Percentiles rank a stretch among this genome's conserved stretches.
These are phyloP conservation scores for Cybosia mesomella DNA, from an alignment of 2,888 invertebrate genomes.

Conservation along the genomic window DNA sequence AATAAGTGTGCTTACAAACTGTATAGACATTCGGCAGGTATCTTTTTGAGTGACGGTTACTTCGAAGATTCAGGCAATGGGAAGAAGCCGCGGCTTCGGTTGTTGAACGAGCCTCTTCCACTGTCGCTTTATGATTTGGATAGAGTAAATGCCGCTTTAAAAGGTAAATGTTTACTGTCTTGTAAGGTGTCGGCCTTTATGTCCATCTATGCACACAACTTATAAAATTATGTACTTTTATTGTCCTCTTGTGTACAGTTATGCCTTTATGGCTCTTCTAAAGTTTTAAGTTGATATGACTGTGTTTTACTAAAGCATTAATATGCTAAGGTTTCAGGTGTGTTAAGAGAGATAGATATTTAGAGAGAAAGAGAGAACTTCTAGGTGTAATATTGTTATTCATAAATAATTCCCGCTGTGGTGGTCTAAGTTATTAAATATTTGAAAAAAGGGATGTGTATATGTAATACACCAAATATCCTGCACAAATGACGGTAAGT, in stretches of 20 bases:
- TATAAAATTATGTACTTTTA: constrained; percentile 68
- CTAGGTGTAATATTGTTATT: constrained; percentile 28
- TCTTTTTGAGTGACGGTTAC: constrained; percentile 83
- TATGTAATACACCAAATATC: too few relatives aligned
- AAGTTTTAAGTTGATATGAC: constrained; percentile 35
- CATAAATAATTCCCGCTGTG: constrained; percentile 50
- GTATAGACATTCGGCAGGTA: constrained; percentile 83
- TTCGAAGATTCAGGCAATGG: constrained; percentile 68
- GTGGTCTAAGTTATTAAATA: constrained; percentile 49
- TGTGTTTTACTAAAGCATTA: constrained; percentile 22
- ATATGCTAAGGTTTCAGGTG: constrained; percentile 11
- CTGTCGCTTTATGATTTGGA: constrained; percentile 84
- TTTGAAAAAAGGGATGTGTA: too few relatives aligned
- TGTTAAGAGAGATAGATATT: constrained; percentile 21
- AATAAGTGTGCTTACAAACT: constrained; percentile 82
- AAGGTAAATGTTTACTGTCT: constrained; percentile 83
- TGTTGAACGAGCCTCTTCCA: constrained; percentile 83
- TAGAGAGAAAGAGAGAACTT: constrained; percentile 24
- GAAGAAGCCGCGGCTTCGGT: constrained; percentile 73
- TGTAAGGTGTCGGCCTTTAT: constrained; percentile 70
- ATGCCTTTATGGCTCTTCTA: constrained; percentile 24
- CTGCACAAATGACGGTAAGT: too few relatives aligned
- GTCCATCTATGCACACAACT: constrained; percentile 59
- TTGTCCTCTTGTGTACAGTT: constrained; percentile 50
- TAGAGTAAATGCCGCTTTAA: constrained; percentile 84